Conservation (phyloP, 2,113 vertebrate species). For the Odobenus rosmarus region DNA sequence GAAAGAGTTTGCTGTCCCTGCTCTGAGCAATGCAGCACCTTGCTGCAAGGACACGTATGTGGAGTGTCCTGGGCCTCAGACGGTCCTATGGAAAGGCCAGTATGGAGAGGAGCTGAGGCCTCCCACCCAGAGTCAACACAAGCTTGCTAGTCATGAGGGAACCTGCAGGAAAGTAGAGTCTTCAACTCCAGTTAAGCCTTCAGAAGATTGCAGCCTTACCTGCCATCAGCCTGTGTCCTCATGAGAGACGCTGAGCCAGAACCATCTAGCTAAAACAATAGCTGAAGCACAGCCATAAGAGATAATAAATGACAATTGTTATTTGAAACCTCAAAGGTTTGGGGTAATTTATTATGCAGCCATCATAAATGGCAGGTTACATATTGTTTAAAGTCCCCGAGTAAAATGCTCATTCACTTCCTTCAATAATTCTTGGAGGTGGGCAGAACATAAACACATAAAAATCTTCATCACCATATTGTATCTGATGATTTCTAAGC, state of each 20-base stretch:
- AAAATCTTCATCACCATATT: background rate
- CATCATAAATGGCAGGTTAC: background rate
- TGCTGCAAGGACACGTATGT: background rate
- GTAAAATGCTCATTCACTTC: background rate
- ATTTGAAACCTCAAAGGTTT: background rate
- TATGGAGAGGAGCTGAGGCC: background rate
- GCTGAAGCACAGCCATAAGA: background rate
- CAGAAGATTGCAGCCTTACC: background rate
- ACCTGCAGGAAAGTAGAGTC: background rate
- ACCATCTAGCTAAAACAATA: background rate
- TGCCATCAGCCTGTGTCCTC: background rate
- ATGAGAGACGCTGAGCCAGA: background rate
- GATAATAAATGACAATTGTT: background rate
- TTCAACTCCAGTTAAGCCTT: background rate
- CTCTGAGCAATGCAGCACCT: background rate
- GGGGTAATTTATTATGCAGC: background rate
- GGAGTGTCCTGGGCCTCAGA: background rate
- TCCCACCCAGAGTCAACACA: background rate
- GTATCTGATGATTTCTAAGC: background rate
- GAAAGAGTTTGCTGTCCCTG: background rate
- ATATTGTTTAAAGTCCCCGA: background rate
- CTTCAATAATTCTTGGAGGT: background rate
- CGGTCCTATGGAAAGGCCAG: background rate
- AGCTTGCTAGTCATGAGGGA: background rate
- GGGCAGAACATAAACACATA: background rate